A percentile compares a stretch with the other conserved stretches of the same genome.
Evolutionary conservation across 2,797 vertebrate species (phyloP).

Genomic region (Siniperca scherzeri): DNA sequence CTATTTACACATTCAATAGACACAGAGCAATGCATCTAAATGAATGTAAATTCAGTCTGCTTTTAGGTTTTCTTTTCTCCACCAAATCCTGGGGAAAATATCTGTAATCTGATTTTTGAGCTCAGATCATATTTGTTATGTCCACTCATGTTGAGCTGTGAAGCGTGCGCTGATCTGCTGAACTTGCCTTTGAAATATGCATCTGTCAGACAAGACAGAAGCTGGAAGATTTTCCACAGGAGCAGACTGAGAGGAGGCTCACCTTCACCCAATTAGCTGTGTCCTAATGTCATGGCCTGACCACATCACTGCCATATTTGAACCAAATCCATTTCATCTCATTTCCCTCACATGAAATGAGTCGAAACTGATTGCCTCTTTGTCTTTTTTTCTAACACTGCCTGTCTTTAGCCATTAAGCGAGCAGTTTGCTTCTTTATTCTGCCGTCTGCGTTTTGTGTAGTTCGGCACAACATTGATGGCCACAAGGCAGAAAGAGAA

Average conservation of each 20-base stretch:
- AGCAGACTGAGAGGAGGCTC: constrained; percentile 30
- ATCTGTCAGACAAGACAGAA: constrained; percentile 52
- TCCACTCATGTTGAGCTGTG: constrained; percentile 46
- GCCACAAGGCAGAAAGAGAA: constrained; percentile 47
- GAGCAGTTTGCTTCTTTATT: constrained; percentile 17
- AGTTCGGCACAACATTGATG: constrained; percentile 37
- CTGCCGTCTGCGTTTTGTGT: constrained; percentile 11
- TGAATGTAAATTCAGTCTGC: not conserved
- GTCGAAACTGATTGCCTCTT: constrained; percentile 23
- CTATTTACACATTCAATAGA: not conserved
- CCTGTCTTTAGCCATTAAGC: constrained; percentile 6
- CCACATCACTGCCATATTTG: constrained; percentile 21
- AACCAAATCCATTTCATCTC: constrained; percentile 8
- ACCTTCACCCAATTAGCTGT: constrained; percentile 55
- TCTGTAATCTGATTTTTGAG: not conserved
- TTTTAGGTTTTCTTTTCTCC: not conserved
- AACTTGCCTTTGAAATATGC: constrained; percentile 48
- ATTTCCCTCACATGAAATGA: constrained; percentile 23
- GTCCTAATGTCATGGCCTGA: constrained; percentile 32
- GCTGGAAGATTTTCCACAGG: constrained; percentile 17
- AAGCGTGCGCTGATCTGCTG: constrained; percentile 42
- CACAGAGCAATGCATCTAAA: not conserved
- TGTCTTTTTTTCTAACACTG: constrained; percentile 14
- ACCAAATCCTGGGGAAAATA: not conserved
- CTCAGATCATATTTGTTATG: constrained; percentile 33